Evolutionary conservation across 1,140 invertebrate genomes (phyloP).

Genomic region (Aethina tumida): DNA sequence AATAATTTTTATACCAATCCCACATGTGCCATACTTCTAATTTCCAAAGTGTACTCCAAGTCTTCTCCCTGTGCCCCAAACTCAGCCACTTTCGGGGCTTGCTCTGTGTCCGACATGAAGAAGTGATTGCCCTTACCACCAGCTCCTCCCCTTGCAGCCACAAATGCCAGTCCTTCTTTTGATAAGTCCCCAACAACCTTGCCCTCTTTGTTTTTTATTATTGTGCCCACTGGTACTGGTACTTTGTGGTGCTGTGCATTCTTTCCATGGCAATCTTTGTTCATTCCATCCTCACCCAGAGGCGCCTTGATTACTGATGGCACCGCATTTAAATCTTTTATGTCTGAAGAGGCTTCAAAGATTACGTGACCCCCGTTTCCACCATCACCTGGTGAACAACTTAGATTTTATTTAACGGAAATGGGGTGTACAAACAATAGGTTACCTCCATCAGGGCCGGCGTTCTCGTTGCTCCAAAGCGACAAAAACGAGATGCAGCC

Average conservation of each 20-base stretch:
- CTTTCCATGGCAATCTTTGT: constrained; percentile 68
- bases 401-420: no score
- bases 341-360: constrained; percentile 59
- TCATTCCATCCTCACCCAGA: constrained; percentile 62
- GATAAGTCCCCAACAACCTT: constrained; percentile 61
- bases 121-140: constrained; percentile 93
- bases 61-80: constrained; percentile 78
- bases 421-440: no score
- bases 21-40: constrained; percentile 88
- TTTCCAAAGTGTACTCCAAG: constrained; percentile 62
- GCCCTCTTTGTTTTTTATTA: constrained; percentile 56
- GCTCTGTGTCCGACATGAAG: constrained; percentile 72
- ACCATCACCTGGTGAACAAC: no score
- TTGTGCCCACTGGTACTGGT: constrained; percentile 81
- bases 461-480: constrained; percentile 69
- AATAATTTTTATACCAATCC: constrained; percentile 62
- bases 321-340: constrained; percentile 67
- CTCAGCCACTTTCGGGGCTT: constrained; percentile 80
- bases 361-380: constrained; percentile 96
- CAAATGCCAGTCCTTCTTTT: constrained; percentile 67
- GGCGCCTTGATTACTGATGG: constrained; percentile 47
- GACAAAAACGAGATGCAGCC: constrained; percentile 80
- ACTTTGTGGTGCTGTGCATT: constrained; percentile 71
- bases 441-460: constrained; percentile 94
- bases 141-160: constrained; percentile 87